phyloP scores from a whole-genome alignment of 2,797 vertebrate genomes.

The Podargus strigoides region DNA sequence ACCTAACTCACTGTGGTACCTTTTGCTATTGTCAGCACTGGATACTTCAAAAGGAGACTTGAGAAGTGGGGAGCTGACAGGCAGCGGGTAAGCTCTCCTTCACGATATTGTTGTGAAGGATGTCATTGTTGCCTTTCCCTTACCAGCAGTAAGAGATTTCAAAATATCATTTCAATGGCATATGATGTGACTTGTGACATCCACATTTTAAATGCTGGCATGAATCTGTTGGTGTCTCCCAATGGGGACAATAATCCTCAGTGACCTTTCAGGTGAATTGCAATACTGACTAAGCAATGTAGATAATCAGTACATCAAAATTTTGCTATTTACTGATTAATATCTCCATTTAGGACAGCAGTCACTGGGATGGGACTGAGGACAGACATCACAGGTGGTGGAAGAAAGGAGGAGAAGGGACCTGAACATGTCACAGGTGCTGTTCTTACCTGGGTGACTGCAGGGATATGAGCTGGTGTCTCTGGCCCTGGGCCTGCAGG shows the following conservation, averaged over 20 bases:
- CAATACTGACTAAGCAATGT: background rate
- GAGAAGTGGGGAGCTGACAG: background rate
- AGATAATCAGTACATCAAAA: background rate
- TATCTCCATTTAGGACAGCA: background rate
- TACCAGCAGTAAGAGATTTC: background rate
- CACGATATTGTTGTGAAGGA: background rate
- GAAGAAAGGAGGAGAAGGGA: background rate
- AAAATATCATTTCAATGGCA: background rate
- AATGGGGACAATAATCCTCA: background rate
- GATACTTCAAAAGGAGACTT: background rate
- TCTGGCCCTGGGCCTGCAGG: background rate
- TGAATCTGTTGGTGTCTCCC: background rate
- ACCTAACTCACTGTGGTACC: background rate
- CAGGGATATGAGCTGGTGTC: background rate
- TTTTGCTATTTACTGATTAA: background rate
- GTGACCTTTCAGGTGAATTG: background rate
- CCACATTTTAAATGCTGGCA: background rate
- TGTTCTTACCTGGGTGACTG: background rate
- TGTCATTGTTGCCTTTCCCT: background rate
- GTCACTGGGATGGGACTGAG: background rate
- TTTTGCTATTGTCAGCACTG: background rate
- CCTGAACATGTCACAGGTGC: background rate
- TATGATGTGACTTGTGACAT: background rate
- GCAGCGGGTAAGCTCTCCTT: background rate
- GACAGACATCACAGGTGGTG: background rate